Percentiles rank a stretch among this genome's conserved stretches.
Conservation (phyloP, 37 sponge, comb jelly and placozoan species). For the Crambe crambe region DNA sequence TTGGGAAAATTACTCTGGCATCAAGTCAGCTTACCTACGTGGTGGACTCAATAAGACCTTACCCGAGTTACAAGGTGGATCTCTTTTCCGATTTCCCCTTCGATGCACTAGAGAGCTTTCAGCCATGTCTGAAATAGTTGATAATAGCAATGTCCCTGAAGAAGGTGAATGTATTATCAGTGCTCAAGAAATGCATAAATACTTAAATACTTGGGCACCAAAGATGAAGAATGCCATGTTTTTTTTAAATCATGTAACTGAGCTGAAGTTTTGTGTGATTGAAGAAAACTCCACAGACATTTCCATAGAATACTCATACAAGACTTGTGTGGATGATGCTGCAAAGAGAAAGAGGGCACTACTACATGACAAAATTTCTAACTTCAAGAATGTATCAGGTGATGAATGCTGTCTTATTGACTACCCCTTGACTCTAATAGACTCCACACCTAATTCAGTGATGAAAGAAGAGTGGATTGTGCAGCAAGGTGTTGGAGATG, state of each 20-base stretch:
- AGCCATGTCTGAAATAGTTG: slow-evolving; percentile 28
- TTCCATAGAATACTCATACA: background rate
- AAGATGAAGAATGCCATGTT: slow-evolving; percentile 44
- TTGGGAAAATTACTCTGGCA: slow-evolving; percentile 58
- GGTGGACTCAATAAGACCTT: slow-evolving; percentile 1
- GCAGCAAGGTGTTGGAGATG: slow-evolving; percentile 69
- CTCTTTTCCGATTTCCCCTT: slow-evolving; percentile 72
- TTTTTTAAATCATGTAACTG: slow-evolving; percentile 5
- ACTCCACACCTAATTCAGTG: background rate
- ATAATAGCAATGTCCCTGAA: background rate
- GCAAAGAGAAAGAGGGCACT: background rate
- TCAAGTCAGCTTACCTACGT: slow-evolving; percentile 38
- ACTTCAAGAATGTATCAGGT: background rate
- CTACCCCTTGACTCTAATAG: slow-evolving; percentile 20
- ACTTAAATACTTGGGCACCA: slow-evolving; percentile 31
- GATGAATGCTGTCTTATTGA: background rate
- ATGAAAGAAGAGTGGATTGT: slow-evolving; percentile 48
- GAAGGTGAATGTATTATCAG: background rate
- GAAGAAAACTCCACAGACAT: background rate
- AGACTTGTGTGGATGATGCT: background rate
- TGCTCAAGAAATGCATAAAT: slow-evolving; percentile 6
- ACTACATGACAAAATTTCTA: background rate
- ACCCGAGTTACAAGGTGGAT: slow-evolving; percentile 46
- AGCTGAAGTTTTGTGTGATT: background rate
- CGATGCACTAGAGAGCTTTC: slow-evolving; percentile 25